Percentiles rank a stretch among this genome's conserved stretches.
Evolutionary conservation across 1,140 invertebrate species (phyloP).

Genomic region (Drosophila simulans): DNA sequence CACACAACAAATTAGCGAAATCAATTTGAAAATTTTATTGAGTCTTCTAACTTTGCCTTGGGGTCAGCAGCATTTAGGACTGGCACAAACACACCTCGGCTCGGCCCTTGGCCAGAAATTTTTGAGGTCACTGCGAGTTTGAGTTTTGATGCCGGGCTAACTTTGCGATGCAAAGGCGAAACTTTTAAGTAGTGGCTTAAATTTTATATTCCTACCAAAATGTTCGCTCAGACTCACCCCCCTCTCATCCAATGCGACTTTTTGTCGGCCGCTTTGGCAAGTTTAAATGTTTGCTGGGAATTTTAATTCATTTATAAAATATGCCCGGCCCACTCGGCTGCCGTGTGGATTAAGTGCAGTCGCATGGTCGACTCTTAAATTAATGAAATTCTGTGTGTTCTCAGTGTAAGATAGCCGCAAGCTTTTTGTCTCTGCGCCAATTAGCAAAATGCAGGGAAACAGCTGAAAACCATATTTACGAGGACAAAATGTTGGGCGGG

Average conservation of each 20-base stretch:
- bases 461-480: constrained; percentile 8
- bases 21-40: constrained; percentile 44
- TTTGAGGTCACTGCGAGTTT: constrained; percentile 48
- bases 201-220: constrained; percentile 48
- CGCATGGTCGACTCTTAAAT: constrained; percentile 37
- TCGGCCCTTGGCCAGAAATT: constrained; percentile 21
- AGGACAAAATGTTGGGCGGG: not conserved
- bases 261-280: constrained; percentile 18
- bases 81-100: constrained; percentile 17
- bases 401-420: constrained; percentile 41
- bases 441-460: constrained; percentile 28
- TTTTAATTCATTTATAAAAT: constrained; percentile 63
- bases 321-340: constrained; percentile 12
- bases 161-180: constrained; percentile 42
- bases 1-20: constrained; percentile 36
- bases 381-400: constrained; percentile 49
- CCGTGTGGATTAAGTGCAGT: constrained; percentile 42
- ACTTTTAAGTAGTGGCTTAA: constrained; percentile 59
- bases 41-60: constrained; percentile 24
- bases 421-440: constrained; percentile 38
- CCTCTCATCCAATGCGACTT: not conserved
- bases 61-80: constrained; percentile 27
- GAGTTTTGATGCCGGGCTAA: constrained; percentile 30
- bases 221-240: not conserved
- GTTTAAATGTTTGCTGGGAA: constrained; percentile 48